Percentiles rank a stretch among this genome's conserved stretches.
Conservation (phyloP, 2,113 vertebrate genomes). For the Galbula dea region DNA sequence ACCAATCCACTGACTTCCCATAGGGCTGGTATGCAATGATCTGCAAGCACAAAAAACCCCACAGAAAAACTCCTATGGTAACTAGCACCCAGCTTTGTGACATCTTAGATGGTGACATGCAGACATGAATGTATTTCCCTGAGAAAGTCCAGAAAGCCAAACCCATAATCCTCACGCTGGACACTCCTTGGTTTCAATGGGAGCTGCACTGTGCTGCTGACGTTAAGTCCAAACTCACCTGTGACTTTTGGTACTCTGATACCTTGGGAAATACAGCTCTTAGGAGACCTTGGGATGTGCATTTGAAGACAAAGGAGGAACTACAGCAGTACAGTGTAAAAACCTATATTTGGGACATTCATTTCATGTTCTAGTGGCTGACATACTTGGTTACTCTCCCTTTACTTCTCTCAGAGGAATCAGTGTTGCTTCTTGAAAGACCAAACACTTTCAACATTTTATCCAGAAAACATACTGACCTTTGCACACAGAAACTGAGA, state of each 20-base stretch:
- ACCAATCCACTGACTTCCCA: slow-evolving; percentile 96
- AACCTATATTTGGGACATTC: neutral
- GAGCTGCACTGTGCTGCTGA: neutral
- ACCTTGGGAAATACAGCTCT: neutral
- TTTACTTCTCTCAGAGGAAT: neutral
- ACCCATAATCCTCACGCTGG: neutral
- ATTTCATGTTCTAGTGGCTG: neutral
- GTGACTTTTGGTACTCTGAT: neutral
- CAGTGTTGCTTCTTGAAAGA: neutral
- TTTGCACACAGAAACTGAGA: neutral
- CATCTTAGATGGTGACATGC: neutral
- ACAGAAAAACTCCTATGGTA: neutral
- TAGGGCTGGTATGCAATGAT: slow-evolving; percentile 98
- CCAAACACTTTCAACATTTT: neutral
- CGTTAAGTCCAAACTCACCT: neutral
- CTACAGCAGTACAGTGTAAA: rapidly evolving
- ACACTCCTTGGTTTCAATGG: neutral
- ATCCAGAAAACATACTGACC: neutral
- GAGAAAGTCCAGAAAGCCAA: neutral
- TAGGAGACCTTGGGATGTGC: neutral
- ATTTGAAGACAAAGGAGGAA: neutral
- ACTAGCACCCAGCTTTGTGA: neutral
- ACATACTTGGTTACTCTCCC: neutral
- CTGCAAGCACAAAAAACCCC: slow-evolving; percentile 62
- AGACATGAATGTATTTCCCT: neutral